These are phyloP conservation scores for Chrysomela aeneicollis DNA, from an alignment of 2,888 invertebrate genomes.

Conservation along the genomic window DNA sequence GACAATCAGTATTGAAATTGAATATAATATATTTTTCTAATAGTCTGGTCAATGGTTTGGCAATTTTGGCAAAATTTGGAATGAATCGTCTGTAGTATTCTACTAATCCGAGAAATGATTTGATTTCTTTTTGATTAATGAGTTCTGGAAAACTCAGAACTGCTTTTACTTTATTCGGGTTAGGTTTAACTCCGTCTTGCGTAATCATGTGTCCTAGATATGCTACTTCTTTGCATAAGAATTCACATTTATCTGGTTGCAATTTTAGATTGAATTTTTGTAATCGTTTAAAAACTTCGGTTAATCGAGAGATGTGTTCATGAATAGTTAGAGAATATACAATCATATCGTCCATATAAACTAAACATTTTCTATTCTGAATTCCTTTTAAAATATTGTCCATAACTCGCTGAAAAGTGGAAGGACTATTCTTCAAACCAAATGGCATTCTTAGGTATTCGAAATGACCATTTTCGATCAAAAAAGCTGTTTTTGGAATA, in stretches of 20 bases:
- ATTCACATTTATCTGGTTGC: constrained; percentile 35
- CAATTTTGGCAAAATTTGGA: neutral
- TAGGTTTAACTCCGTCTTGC: constrained; percentile 30
- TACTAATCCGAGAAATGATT: constrained; percentile 24
- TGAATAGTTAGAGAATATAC: constrained; percentile 28
- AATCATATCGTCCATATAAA: constrained; percentile 28
- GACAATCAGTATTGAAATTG: too few relatives aligned
- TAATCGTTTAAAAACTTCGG: constrained; percentile 24
- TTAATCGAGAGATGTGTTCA: constrained; percentile 25
- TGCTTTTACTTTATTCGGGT: constrained; percentile 31
- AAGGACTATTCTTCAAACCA: constrained; percentile 32
- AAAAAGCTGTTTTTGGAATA: constrained; percentile 32
- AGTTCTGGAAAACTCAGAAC: constrained; percentile 15
- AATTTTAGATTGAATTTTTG: constrained; percentile 28
- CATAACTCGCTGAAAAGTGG: constrained; percentile 33
- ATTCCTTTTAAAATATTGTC: constrained; percentile 31
- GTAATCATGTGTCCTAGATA: constrained; percentile 33
- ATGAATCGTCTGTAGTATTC: constrained; percentile 25
- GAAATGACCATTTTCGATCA: constrained; percentile 25
- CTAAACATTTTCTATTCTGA: constrained; percentile 25
- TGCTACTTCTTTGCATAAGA: constrained; percentile 30
- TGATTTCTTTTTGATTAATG: constrained; percentile 15
- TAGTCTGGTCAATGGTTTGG: constrained; percentile 1
- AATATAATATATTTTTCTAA: neutral
- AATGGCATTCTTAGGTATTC: constrained; percentile 27